Evolutionary conservation across 2,888 invertebrate genomes (phyloP).

Genomic region (Cosmia pyralina): DNA sequence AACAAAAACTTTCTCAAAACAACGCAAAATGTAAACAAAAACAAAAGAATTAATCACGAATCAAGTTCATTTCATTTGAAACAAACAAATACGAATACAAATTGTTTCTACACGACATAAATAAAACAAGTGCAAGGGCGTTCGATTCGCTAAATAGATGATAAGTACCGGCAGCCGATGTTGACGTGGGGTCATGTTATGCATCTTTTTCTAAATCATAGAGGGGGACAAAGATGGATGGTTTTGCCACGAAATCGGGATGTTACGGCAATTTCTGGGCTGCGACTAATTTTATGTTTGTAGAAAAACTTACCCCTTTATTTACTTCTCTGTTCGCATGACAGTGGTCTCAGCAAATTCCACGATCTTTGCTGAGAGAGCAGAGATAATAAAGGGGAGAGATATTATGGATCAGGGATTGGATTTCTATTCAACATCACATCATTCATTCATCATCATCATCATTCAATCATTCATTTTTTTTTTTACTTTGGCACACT

Average conservation of each 20-base stretch:
- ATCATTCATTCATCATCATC: too few relatives aligned
- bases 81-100: conserved; percentile 41
- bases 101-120: conserved; percentile 47
- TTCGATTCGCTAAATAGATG: conserved; percentile 76
- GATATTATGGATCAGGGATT: background rate
- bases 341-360: background rate
- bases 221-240: conserved; percentile 69
- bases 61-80: conserved; percentile 45
- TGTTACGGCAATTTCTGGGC: conserved; percentile 41
- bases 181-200: conserved; percentile 40
- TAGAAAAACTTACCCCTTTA: conserved; percentile 24
- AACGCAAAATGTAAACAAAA: conserved; percentile 46
- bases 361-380: background rate
- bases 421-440: background rate
- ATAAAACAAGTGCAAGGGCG: conserved; percentile 78
- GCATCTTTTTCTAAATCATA: conserved; percentile 67
- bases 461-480: too few relatives aligned
- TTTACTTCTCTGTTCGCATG: conserved; percentile 12
- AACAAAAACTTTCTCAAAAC: conserved; percentile 21
- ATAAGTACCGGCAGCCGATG: conserved; percentile 75
- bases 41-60: conserved; percentile 44
- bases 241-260: conserved; percentile 57
- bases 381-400: background rate
- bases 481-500: too few relatives aligned
- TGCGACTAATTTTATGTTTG: conserved; percentile 19